Base-by-base conservation (phyloP, 2,113 vertebrate species). In the Myocastor coypus region DNA sequence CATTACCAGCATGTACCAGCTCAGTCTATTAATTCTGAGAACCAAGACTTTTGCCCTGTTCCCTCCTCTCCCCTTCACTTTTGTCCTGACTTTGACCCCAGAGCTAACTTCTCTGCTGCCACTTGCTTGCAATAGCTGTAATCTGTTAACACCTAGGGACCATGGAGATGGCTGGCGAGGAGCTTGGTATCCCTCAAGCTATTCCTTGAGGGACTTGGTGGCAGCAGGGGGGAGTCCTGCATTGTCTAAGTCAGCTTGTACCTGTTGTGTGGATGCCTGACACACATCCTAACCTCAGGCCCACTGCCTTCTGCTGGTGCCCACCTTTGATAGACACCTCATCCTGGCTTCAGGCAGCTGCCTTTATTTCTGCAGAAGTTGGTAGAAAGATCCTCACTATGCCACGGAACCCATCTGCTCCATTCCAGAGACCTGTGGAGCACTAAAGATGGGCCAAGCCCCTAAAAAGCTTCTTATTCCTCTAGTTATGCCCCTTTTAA, bases 361-460 rank as follows among this genome's bases (percentile, higher is more conserved):
- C 8, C 81, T 90, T 94, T 37, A 40, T n/a, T 89, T 96, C 40
- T 81, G 78, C 63, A 87, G 75, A 86, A 37, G 78, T 22, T 4
- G 63, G 16, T 94, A 24, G 66, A 66, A 88, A 86, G 73, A 26
- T 46, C 40, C 40, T 46, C 40, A 2, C 87, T 14, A 61, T 89
- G 71, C 19, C 50, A 17, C 64, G 55, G 69, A 59, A 84, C 42
- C 11, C 37, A n/a, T 59, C 20, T 83, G 37, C 22, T 96, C 42
- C 40, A 5, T 77, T 26, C 26, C 52, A 87, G n/a, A 14, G 55
- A 80, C 32, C 52, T 30, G 28, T 37, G 46, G 34, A 57, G 22
- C 92, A 52, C n/a, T 81, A 61, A 81, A 91, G 77, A 91, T 8
- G 88, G 84, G 78, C 1, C 14, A 24, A 11, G 34, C 80, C 34